Evolutionary conservation across 2,113 vertebrate genomes (phyloP).

Genomic region (Peromyscus maniculatus): DNA sequence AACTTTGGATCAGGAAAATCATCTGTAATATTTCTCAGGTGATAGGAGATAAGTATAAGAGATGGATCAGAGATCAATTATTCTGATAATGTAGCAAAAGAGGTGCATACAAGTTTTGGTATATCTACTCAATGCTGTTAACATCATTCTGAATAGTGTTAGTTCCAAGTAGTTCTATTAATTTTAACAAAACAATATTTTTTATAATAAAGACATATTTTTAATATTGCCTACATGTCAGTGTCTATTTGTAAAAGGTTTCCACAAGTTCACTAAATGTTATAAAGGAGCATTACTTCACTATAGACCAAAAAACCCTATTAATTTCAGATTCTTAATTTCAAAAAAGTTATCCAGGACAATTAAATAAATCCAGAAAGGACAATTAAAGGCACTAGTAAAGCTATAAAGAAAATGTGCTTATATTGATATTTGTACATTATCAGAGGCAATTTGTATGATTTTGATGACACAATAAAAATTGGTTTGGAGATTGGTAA

Average conservation of each 20-base stretch:
- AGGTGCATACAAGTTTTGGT: neutral
- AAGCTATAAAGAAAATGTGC: neutral
- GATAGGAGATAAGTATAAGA: neutral
- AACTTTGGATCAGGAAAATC: neutral
- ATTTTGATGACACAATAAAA: slow-evolving; percentile 21
- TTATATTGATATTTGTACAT: slow-evolving; percentile 5
- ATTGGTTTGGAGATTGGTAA: slow-evolving; percentile 9
- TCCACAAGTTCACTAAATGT: neutral
- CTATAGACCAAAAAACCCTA: neutral
- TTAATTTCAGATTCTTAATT: slow-evolving; percentile 15
- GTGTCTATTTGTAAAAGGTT: neutral
- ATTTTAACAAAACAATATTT: neutral
- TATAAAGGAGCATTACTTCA: neutral
- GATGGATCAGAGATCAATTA: neutral
- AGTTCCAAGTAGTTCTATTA: neutral
- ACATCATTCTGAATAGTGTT: neutral
- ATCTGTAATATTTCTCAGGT: neutral
- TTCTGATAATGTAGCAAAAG: neutral
- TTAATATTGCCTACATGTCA: neutral
- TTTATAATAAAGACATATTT: neutral
- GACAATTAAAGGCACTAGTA: neutral
- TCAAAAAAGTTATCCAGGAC: neutral
- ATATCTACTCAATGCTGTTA: neutral
- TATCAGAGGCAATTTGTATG: neutral
- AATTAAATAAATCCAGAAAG: slow-evolving; percentile 40